Evolutionary conservation across 2,797 vertebrate species (phyloP).

Genomic region (Anomalospiza imberbis): DNA sequence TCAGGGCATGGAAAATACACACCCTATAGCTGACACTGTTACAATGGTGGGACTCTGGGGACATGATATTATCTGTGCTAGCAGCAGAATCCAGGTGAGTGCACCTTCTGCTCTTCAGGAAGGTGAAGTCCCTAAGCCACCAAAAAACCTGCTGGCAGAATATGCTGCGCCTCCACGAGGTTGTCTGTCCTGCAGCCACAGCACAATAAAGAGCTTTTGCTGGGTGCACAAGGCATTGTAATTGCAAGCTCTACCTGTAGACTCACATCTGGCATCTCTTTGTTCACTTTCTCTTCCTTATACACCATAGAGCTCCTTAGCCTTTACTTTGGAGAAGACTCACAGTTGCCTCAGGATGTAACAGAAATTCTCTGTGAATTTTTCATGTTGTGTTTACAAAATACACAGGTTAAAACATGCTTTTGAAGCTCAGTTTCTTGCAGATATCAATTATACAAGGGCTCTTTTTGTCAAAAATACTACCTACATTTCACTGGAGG

Average conservation of each 20-base stretch:
- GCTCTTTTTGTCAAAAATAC: conserved; percentile 46
- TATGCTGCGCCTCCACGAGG: neutral
- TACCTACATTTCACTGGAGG: neutral
- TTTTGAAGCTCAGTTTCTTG: conserved; percentile 32
- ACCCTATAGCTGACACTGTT: neutral
- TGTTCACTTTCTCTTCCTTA: conserved; percentile 47
- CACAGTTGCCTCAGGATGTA: conserved; percentile 46
- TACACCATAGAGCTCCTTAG: neutral
- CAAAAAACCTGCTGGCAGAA: neutral
- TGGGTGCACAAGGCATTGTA: neutral
- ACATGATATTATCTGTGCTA: neutral
- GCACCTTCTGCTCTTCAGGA: neutral
- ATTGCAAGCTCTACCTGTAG: neutral
- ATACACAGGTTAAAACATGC: conserved; percentile 64
- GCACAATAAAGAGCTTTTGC: neutral
- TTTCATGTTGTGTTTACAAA: conserved; percentile 67
- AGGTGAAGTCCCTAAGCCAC: neutral
- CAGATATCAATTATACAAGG: conserved; percentile 27
- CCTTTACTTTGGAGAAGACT: conserved; percentile 36
- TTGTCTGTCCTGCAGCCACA: neutral
- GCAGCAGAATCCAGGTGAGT: neutral
- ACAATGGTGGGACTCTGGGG: neutral
- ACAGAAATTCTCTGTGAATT: conserved; percentile 63
- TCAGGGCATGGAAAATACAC: conserved; percentile 32
- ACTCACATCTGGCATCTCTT: conserved; percentile 38